Evolutionary conservation across 2,113 vertebrate species (phyloP).

Genomic region (Sarotherodon lohbergeri): DNA sequence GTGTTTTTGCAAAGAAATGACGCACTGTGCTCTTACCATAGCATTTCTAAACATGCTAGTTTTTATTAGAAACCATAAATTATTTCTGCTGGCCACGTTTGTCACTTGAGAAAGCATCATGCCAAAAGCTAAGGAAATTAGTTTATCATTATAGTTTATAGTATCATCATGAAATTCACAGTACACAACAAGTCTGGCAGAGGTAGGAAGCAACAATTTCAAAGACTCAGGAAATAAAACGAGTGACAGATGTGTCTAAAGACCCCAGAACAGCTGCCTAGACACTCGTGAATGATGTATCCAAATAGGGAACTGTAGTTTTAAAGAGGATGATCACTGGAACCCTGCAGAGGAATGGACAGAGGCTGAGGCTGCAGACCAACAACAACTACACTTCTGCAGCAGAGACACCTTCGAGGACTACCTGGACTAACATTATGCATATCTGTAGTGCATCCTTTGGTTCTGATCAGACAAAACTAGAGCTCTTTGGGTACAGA

Average conservation of each 20-base stretch:
- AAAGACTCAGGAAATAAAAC: background rate
- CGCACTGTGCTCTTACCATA: background rate
- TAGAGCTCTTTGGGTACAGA: no score
- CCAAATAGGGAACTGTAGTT: background rate
- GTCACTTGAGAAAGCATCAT: background rate
- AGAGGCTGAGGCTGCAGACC: background rate
- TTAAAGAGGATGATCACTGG: background rate
- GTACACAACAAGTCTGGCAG: background rate
- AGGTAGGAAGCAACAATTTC: background rate
- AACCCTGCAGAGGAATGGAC: background rate
- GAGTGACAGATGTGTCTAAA: background rate
- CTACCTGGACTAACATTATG: background rate
- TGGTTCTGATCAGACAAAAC: no score
- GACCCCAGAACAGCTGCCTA: background rate
- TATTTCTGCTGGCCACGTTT: fast-evolving
- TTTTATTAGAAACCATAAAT: background rate
- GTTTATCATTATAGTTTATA: background rate
- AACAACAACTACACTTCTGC: background rate
- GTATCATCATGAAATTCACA: background rate
- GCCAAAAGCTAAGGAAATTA: background rate
- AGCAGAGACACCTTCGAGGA: background rate
- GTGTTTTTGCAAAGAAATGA: background rate
- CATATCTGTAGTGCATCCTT: background rate
- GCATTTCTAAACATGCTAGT: background rate
- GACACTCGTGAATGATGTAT: background rate